Evolutionary conservation across 2,113 vertebrate species (phyloP).

Genomic region (Strigops habroptila): DNA sequence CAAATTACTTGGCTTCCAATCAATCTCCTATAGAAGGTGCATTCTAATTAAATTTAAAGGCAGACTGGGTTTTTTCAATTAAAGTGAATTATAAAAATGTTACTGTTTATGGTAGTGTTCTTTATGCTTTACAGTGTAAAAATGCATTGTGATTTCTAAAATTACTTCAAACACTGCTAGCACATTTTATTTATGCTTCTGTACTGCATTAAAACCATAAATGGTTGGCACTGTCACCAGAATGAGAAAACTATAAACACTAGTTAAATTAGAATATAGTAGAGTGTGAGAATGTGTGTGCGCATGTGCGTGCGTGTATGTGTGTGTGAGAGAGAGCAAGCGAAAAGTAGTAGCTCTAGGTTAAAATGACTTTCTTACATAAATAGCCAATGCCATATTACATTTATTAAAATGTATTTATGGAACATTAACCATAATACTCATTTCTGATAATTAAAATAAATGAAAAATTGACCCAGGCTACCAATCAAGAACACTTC

Average conservation of each 20-base stretch:
- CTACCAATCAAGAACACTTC: background rate
- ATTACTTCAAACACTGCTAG: slow-evolving; percentile 3
- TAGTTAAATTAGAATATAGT: background rate
- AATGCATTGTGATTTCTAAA: slow-evolving; percentile 25
- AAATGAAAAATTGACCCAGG: background rate
- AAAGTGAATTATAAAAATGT: slow-evolving; percentile 58
- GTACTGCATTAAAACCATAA: background rate
- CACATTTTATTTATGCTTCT: background rate
- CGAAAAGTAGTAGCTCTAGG: background rate
- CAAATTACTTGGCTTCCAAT: slow-evolving; percentile 46
- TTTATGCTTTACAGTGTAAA: slow-evolving; percentile 27
- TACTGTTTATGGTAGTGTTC: slow-evolving; percentile 21
- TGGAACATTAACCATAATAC: slow-evolving; percentile 5
- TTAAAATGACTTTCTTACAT: background rate
- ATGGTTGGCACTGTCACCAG: background rate
- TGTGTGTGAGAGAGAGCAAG: background rate
- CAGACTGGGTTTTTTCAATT: slow-evolving; percentile 38
- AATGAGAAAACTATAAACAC: background rate
- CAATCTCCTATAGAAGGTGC: slow-evolving; percentile 29
- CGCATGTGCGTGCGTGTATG: fast-evolving
- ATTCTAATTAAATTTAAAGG: slow-evolving; percentile 65
- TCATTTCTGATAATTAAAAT: background rate
- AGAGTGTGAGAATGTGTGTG: background rate
- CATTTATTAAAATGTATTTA: slow-evolving; percentile 30
- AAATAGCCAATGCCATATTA: background rate